Base-by-base conservation (phyloP, 1,140 invertebrate genomes). In the Aradophagus sp. region DNA sequence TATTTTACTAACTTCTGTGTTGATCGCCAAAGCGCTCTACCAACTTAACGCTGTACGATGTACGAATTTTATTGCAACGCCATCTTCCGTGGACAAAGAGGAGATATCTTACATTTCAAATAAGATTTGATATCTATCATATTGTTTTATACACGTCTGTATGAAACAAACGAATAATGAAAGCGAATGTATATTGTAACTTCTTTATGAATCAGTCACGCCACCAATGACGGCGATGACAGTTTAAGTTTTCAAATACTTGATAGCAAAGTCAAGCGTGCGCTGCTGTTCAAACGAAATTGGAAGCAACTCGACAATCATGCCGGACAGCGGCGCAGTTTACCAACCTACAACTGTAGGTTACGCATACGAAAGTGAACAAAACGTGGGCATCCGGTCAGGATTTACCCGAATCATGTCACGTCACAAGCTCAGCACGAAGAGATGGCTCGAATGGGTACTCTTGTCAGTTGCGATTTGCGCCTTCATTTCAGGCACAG, bases 311-410 rank as follows among this genome's bases (percentile, higher is more conserved):
- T 45, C 20, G 12, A 42, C 36, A 32, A 26, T 10, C 35, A 69
- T 63, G 67, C 52, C 58, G 34, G 58, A 84, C 53, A 85, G 80
- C 47, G 80, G 80, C 56, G 84, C 84, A 16, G 84, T 85, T 66
- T 85, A 85, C 67, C 84, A 85, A 45, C 84, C 84, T 26, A 85
- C 84, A 0, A 86, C 84, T 8, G 84, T 85, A 35, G 84, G 84
- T 26, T 86, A 84, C 42, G 72, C 78, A 1, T 86, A 86, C 45
- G 84, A 85, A 34, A 70, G 73, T 36, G 80, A 78, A 10, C 77
- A 80, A 10, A 82, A 82, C 41, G 77, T 77, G 16, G 73, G 78
- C 2, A 72, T 86, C 23, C 76, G 82, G 27, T 78, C 72, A 27
- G 80, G 77, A 8, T 85, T 85, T 38, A 80, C 81, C 12, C 77